Conservation (phyloP, 35 echinoderm and acorn worm genomes). For the Lytechinus variegatus region DNA sequence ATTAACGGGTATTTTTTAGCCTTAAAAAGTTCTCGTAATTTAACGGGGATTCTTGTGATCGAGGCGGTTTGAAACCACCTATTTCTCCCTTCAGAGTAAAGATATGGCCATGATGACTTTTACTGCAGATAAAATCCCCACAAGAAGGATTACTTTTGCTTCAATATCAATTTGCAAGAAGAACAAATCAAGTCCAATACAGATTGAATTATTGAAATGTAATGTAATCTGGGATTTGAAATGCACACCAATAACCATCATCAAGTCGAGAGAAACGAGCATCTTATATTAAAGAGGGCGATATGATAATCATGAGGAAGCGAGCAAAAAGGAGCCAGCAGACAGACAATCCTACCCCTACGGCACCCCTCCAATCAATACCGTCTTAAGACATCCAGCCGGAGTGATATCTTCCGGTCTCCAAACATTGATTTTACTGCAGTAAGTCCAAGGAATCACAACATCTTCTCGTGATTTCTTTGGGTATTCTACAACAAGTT, state of each 20-base stretch:
- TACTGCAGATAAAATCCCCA: too few relatives aligned
- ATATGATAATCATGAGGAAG: neutral
- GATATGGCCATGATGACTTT: too few relatives aligned
- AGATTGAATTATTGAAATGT: neutral
- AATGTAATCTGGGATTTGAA: neutral
- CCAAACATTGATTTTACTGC: constrained; percentile 18
- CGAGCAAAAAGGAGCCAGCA: neutral
- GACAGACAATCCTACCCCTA: neutral
- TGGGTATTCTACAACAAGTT: neutral
- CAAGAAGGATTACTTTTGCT: too few relatives aligned
- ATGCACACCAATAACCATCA: neutral
- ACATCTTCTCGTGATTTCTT: constrained; percentile 5
- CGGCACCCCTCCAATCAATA: neutral
- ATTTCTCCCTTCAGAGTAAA: too few relatives aligned
- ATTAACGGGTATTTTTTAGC: too few relatives aligned
- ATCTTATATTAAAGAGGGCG: neutral
- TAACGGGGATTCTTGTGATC: too few relatives aligned
- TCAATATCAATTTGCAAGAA: too few relatives aligned
- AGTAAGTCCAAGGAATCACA: neutral
- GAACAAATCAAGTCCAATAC: neutral
- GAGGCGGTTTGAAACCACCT: too few relatives aligned
- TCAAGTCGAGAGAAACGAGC: neutral
- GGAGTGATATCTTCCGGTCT: neutral
- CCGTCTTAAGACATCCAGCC: neutral
- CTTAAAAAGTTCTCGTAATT: too few relatives aligned